phyloP scores from a whole-genome alignment of 2,888 invertebrate genomes.

The Xanthia togata region DNA sequence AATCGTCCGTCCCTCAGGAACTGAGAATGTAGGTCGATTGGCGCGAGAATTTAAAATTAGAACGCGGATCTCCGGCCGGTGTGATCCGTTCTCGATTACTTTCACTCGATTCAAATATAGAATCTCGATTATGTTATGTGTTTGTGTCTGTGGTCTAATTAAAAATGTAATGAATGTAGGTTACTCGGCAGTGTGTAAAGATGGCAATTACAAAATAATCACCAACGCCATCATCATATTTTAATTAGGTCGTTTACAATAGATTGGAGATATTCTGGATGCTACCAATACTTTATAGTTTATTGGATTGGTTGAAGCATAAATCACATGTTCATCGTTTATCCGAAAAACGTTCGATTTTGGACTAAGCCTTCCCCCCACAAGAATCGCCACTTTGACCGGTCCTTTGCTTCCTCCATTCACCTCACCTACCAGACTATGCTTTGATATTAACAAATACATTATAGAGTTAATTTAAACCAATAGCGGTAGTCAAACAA shows the following conservation, averaged over 20 bases:
- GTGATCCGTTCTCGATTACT: constrained; percentile 64
- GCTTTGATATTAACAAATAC: not conserved
- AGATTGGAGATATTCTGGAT: not conserved
- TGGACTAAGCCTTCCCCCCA: too few relatives aligned
- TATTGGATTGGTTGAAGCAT: not conserved
- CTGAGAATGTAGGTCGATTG: constrained; percentile 75
- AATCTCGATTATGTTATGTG: constrained; percentile 29
- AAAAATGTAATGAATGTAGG: not conserved
- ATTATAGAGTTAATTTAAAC: not conserved
- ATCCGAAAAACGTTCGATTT: not conserved
- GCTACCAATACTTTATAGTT: too few relatives aligned
- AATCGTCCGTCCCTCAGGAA: constrained; percentile 60
- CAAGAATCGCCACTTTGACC: not conserved
- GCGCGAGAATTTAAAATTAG: constrained; percentile 74
- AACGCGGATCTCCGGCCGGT: constrained; percentile 66
- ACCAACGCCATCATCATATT: not conserved
- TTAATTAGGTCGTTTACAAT: not conserved
- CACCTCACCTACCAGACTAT: not conserved
- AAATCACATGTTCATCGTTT: not conserved
- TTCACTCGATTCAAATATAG: constrained; percentile 61
- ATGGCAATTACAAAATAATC: not conserved
- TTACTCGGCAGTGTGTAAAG: not conserved
- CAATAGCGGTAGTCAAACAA: too few relatives aligned
- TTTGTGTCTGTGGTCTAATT: constrained; percentile 28
- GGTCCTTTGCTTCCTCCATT: not conserved